These are phyloP conservation scores for Prietella phreatophila DNA, from an alignment of 2,113 vertebrate genomes.

Conservation along the genomic window DNA sequence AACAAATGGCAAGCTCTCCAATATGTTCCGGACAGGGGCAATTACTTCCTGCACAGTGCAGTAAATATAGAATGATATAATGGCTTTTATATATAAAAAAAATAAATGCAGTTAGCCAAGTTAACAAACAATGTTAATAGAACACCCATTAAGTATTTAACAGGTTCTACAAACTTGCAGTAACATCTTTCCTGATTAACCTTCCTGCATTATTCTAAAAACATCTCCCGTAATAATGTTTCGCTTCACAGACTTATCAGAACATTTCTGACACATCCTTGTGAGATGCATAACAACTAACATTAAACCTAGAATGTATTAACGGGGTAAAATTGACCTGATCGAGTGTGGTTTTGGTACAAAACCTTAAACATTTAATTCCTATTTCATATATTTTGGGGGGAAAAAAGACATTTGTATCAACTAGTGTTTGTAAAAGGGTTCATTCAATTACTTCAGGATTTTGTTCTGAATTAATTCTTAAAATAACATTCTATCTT, in stretches of 20 bases:
- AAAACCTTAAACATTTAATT: not conserved
- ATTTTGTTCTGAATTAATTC: not conserved
- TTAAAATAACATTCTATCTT: not conserved
- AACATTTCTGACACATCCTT: not conserved
- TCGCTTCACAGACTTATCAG: not conserved
- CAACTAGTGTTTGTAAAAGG: not conserved
- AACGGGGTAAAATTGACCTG: not conserved
- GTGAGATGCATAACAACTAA: not conserved
- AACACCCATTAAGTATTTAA: not conserved
- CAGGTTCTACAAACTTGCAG: not conserved
- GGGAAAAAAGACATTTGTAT: not conserved
- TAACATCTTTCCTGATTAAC: not conserved
- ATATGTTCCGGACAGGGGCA: not conserved
- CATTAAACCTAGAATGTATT: not conserved
- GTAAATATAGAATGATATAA: not conserved
- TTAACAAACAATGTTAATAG: not conserved
- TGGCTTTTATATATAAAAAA: not conserved
- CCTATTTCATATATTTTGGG: not conserved
- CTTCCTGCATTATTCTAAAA: not conserved
- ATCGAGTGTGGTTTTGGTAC: not conserved
- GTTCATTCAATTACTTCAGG: not conserved
- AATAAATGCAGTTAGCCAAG: not conserved
- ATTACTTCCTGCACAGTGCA: not conserved
- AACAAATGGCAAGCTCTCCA: constrained; percentile 9
- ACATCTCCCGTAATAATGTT: not conserved